Conservation (phyloP, 2,888 invertebrate species). For the Thecocarcelia acutangulata region DNA sequence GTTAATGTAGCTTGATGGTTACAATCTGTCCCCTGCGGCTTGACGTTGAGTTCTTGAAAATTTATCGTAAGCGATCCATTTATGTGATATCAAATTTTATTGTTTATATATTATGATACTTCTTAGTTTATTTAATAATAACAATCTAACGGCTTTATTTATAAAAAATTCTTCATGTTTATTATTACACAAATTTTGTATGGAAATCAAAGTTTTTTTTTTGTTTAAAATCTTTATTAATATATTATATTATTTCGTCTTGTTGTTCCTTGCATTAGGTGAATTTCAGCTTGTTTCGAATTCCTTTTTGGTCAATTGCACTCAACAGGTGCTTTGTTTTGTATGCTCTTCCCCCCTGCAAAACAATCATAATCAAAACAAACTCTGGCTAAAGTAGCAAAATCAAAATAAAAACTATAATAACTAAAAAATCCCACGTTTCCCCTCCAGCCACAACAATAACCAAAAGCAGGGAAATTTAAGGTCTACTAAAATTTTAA, state of each 20-base stretch:
- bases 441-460: slow-evolving; percentile 35
- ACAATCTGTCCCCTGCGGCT: no score
- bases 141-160: no score
- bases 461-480: slow-evolving; percentile 53
- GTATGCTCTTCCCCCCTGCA: not conserved
- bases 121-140: no score
- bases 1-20: no score
- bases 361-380: slow-evolving; percentile 46
- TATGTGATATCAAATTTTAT: no score
- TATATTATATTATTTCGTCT: not conserved
- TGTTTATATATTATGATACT: no score
- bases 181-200: no score
- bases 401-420: slow-evolving; percentile 52
- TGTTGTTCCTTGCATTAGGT: not conserved
- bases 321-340: slow-evolving; percentile 39
- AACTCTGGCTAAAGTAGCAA: slow-evolving; percentile 16
- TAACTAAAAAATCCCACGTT: slow-evolving; percentile 48
- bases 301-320: not conserved
- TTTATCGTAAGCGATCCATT: no score
- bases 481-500: slow-evolving; percentile 39
- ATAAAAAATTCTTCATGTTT: no score
- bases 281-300: slow-evolving; percentile 10
- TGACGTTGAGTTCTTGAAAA: no score
- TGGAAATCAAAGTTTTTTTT: no score
- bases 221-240: no score